Evolutionary conservation across 2,888 invertebrate species (phyloP).

Genomic region (Drosophila diplacantha): DNA sequence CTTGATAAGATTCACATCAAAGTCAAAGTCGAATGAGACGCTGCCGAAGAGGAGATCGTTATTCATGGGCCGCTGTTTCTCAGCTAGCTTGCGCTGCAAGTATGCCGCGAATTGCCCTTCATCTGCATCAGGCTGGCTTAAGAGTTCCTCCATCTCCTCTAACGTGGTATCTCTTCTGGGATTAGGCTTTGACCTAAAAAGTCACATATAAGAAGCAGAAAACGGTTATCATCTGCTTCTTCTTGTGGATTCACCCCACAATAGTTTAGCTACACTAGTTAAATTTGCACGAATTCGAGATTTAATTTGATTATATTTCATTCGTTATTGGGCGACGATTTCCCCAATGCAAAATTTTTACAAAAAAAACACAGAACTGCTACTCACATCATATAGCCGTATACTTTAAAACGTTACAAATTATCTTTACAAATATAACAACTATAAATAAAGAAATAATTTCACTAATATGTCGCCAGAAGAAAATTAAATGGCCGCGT

Average conservation of each 20-base stretch:
- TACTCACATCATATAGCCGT: background rate
- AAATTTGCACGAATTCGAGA: background rate
- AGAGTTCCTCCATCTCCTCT: constrained; percentile 49
- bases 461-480: background rate
- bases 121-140: constrained; percentile 38
- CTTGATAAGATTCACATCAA: constrained; percentile 40
- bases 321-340: background rate
- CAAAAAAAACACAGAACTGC: background rate
- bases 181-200: constrained; percentile 11
- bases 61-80: constrained; percentile 15
- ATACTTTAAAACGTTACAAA: background rate
- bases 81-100: constrained; percentile 40
- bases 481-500: constrained; percentile 3
- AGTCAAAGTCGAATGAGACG: constrained; percentile 52
- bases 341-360: too few species aligned
- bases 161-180: background rate
- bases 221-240: background rate
- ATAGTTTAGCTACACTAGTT: background rate
- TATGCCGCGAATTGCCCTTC: constrained; percentile 43
- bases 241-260: background rate
- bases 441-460: background rate
- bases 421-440: background rate
- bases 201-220: background rate
- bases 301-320: background rate
- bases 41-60: constrained; percentile 31